Base-by-base conservation (phyloP, 2,888 invertebrate genomes). In the Ferrisia virgata region DNA sequence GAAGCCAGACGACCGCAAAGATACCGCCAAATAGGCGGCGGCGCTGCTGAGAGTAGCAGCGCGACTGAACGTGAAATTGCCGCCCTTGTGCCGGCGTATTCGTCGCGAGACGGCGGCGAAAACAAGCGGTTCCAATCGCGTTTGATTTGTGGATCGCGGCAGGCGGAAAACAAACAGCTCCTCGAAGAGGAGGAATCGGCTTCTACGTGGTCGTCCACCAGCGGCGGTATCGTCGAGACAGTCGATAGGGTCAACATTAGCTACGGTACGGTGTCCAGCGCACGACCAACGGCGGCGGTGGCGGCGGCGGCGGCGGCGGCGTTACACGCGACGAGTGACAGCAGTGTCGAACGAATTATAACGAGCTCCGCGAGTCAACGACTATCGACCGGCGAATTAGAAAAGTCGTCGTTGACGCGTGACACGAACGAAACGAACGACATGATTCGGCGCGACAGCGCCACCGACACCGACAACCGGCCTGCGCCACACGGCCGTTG, bases 1-100 rank as follows among this genome's bases (percentile, higher is more conserved):
- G 93, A 85, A 81, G 8, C 5, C 13, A 11, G 11, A 11, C 5
- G 40, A 2, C 11, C 11, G 13, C 5, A 40, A 40, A 40, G 13
- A 5, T 53, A 22, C 22, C 53, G 4, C 2, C 1, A 22, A 22
- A 22, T n/a, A n/a, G n/a, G n/a, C n/a, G n/a, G n/a, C n/a, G n/a
- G n/a, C n/a, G n/a, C n/a, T n/a, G n/a, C 22, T 9, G 22, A 53
- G 8, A 9, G n/a, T n/a, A n/a, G n/a, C n/a, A n/a, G 18, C 22
- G 6, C 47, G 2, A 47, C 5, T 47, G 3, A 18, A n/a, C 2
- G 18, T n/a, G n/a, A 47, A 47, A 47, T 6, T 47, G 22, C 22
- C 22, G 53, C 18, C 8, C 8, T 8, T 6, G 11, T 2, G 5
- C 53, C n/a, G n/a, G n/a, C n/a, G n/a, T n/a, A n/a, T n/a, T n/a